Conservation (phyloP, 2,113 vertebrate species). For the Lepus europaeus region DNA sequence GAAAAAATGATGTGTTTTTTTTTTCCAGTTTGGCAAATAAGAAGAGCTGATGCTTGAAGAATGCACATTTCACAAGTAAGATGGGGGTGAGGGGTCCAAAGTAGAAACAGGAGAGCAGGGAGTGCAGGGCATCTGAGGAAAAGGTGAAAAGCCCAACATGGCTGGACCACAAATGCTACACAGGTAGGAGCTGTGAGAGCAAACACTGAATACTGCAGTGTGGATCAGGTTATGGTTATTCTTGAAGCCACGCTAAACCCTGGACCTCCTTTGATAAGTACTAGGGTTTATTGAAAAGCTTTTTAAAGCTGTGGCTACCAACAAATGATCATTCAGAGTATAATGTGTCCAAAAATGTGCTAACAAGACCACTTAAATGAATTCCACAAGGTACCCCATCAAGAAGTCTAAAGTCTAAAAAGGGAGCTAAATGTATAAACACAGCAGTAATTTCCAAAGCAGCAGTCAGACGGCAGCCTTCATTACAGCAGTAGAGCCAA, state of each 20-base stretch:
- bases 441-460: not conserved
- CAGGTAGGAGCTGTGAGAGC: not conserved
- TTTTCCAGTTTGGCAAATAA: not conserved
- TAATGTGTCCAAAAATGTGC: not conserved
- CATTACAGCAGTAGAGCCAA: no score
- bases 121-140: not conserved
- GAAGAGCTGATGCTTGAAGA: not conserved
- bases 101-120: not conserved
- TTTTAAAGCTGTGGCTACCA: not conserved
- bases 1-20: not conserved
- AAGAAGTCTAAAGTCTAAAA: not conserved
- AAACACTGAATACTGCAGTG: not conserved
- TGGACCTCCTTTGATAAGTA: not conserved
- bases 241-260: not conserved
- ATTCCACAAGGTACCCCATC: not conserved
- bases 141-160: fast-evolving
- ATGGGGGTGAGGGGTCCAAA: not conserved
- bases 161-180: not conserved
- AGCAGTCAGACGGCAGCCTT: not conserved
- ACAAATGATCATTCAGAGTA: not conserved
- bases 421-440: not conserved
- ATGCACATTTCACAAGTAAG: not conserved
- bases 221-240: not conserved
- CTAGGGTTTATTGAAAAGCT: not conserved
- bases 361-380: not conserved